A percentile compares a stretch with the other conserved stretches of the same genome.
Conservation (phyloP, 2,797 vertebrate species). For the Oophaga sylvatica region DNA sequence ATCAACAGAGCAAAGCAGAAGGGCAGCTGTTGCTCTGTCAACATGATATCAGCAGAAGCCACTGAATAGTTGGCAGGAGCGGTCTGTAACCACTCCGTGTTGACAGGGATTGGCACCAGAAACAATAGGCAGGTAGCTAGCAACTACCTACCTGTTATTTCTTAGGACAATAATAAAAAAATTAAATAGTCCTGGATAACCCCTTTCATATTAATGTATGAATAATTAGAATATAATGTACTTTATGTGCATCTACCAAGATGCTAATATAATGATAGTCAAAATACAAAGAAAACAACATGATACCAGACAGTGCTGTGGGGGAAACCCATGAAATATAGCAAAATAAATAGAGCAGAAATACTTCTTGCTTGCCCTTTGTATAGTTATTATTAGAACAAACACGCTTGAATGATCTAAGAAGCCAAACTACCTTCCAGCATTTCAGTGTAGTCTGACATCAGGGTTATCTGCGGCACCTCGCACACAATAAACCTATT, state of each 20-base stretch:
- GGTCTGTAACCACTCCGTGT: too few species aligned
- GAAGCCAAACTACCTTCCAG: conserved; percentile 65
- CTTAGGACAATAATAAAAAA: too few species aligned
- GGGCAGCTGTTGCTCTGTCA: too few species aligned
- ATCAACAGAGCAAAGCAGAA: too few species aligned
- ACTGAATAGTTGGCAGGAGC: too few species aligned
- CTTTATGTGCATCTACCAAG: not conserved
- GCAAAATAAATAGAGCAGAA: conserved; percentile 73
- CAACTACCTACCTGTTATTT: too few species aligned
- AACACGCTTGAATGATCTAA: conserved; percentile 67
- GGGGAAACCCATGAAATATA: conserved; percentile 62
- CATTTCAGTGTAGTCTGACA: conserved; percentile 57
- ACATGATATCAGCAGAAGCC: too few species aligned
- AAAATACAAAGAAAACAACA: conserved; percentile 39
- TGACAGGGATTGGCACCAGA: too few species aligned
- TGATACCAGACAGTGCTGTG: conserved; percentile 63
- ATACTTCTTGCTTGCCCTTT: conserved; percentile 71
- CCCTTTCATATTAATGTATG: not conserved
- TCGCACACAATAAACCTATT: not conserved
- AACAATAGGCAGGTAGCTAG: too few species aligned
- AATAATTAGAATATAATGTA: not conserved
- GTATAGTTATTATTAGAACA: conserved; percentile 73
- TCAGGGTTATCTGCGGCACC: conserved; percentile 18
- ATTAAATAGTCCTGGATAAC: too few species aligned
- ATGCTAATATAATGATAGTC: not conserved